Evolutionary conservation across 2,113 vertebrate species (phyloP), one percentile per base, ranked within the genome.

Genomic region (Cyanistes caeruleus): DNA sequence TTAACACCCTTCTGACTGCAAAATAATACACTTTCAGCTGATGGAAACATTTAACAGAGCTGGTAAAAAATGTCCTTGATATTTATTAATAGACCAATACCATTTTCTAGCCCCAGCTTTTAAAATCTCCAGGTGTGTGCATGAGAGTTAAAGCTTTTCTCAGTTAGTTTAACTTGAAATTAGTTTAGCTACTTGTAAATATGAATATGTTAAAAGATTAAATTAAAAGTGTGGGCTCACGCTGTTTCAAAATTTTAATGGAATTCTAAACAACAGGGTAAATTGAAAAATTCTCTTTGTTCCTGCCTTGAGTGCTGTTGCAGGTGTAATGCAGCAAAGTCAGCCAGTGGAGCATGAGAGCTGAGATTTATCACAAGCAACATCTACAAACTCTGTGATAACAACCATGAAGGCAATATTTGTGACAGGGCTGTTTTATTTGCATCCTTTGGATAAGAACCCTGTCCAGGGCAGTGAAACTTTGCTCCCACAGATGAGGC

Each of bases 41-140:
- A 96, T 93, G 72, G 91, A 30, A 79, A 28, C 30, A 48, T 82
- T 94, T 96, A 92, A 67, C 53, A 89, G 55, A 89, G 49, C 67
- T 88, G 64, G 65, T 68, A 88, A 89, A 93, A 94, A 91, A 53
- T 68, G 91, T 88, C 86, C 90, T 92, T 96, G 94, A 31, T 95
- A 87, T 95, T 97, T 96, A 85, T 95, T 77, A 77, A 85, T 76
- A 88, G 74, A 73, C 43, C 20, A 28, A 37, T 43, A 46, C 30
- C 18, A 68, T 87, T 85, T 97, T 25, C 53, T 52, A 72, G 60
- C 56, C 21, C 35, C 52, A 60, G 33, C 25, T 93, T 37, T n/a
- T 77, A 77, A 87, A 93, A 62, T 82, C 35, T 82, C 72, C 41
- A 75, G 74, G 20, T 10, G 3, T 35, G 13, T 68, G 20, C 33